Conservation (phyloP, 2,888 invertebrate species). For the Orthosia gothica region DNA sequence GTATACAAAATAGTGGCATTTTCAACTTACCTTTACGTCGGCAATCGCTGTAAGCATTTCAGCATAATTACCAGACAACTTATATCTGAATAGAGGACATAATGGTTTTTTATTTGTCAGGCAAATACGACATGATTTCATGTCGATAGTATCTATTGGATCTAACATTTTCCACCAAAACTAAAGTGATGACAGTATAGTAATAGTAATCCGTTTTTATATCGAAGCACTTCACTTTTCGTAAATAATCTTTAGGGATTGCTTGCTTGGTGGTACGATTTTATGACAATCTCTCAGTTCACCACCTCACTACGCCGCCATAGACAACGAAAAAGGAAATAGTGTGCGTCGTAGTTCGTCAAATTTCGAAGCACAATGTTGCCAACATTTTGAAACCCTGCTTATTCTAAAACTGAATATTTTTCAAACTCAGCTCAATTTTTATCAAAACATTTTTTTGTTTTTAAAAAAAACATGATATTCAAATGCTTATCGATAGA, state of each 20-base stretch:
- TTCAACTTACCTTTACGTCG: slow-evolving; percentile 84
- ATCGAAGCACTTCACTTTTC: slow-evolving; percentile 73
- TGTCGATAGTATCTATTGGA: slow-evolving; percentile 76
- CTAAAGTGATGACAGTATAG: slow-evolving; percentile 75
- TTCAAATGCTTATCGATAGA: background rate
- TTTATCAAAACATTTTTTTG: background rate
- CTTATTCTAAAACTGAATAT: background rate
- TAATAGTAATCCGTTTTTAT: slow-evolving; percentile 71
- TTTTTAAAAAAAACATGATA: too few species aligned
- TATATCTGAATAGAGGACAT: slow-evolving; percentile 88
- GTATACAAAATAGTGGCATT: slow-evolving; percentile 43
- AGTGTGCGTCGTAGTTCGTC: slow-evolving; percentile 50
- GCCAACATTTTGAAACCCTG: slow-evolving; percentile 13
- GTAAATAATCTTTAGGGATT: slow-evolving; percentile 63
- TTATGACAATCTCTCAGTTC: slow-evolving; percentile 40
- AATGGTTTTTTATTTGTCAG: slow-evolving; percentile 85
- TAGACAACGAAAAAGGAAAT: slow-evolving; percentile 64
- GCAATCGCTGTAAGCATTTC: slow-evolving; percentile 90
- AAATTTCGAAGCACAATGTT: slow-evolving; percentile 42
- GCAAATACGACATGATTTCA: slow-evolving; percentile 88
- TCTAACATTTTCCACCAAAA: slow-evolving; percentile 79
- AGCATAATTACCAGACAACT: slow-evolving; percentile 89
- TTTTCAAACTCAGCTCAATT: background rate
- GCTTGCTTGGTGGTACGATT: slow-evolving; percentile 58
- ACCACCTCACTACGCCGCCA: slow-evolving; percentile 69